phyloP scores from a whole-genome alignment of 2,888 invertebrate genomes.

The Stenichneumon culpator region DNA sequence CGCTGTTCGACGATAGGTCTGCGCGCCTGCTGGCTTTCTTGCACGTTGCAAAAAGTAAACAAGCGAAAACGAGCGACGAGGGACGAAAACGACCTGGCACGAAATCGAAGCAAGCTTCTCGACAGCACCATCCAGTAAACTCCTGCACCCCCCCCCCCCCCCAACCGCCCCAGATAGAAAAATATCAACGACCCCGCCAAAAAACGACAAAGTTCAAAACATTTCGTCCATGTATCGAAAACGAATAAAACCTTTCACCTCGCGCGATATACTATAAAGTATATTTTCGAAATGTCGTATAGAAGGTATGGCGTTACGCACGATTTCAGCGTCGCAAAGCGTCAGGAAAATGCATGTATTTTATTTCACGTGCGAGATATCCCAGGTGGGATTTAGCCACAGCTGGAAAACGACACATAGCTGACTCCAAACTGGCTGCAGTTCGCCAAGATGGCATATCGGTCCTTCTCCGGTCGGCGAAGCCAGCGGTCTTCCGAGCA shows the following conservation, averaged over 20 bases:
- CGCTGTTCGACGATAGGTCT: slow-evolving; percentile 48
- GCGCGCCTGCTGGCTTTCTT: slow-evolving; percentile 41
- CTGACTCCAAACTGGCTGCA: too few relatives aligned
- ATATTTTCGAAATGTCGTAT: background rate
- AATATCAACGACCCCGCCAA: slow-evolving; percentile 40
- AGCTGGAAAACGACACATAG: too few relatives aligned
- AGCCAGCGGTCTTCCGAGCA: too few relatives aligned
- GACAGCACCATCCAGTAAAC: slow-evolving; percentile 7
- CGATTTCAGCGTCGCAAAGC: background rate
- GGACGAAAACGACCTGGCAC: slow-evolving; percentile 49
- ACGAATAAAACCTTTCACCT: background rate
- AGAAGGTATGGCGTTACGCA: background rate
- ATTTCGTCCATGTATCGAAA: background rate
- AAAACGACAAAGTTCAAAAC: slow-evolving; percentile 25
- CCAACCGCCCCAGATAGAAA: slow-evolving; percentile 6
- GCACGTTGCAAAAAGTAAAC: slow-evolving; percentile 29
- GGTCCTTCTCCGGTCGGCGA: too few relatives aligned
- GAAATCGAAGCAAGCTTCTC: slow-evolving; percentile 35
- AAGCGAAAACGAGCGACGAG: slow-evolving; percentile 53
- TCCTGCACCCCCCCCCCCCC: background rate
- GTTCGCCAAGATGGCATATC: too few relatives aligned
- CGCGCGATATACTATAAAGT: background rate
- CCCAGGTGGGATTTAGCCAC: background rate
- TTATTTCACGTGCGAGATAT: background rate
- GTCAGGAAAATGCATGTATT: background rate